phyloP scores from a whole-genome alignment of 2,113 vertebrate genomes.

The Platysteira castanea region DNA sequence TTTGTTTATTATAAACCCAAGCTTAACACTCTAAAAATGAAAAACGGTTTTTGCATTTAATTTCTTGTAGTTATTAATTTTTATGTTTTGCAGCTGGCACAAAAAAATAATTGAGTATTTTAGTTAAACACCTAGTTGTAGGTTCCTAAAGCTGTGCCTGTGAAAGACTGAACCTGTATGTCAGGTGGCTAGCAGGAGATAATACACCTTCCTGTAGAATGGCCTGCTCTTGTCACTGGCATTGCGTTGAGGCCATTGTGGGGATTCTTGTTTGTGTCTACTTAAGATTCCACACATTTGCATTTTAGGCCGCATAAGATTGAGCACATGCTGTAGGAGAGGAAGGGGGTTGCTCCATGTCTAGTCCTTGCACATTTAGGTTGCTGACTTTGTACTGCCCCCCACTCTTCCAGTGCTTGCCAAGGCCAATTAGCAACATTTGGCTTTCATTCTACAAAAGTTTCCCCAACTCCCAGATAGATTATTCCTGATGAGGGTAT shows the following conservation, averaged over 20 bases:
- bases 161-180: not conserved
- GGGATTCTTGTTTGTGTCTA: not conserved
- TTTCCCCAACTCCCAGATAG: not conserved
- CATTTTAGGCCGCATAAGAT: not conserved
- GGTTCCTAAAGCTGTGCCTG: not conserved
- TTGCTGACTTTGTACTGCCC: not conserved
- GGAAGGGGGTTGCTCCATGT: not conserved
- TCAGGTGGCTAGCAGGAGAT: not conserved
- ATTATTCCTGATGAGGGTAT: conserved; percentile 35
- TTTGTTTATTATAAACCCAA: not conserved
- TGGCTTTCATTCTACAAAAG: not conserved
- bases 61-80: not conserved
- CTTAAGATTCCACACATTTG: not conserved
- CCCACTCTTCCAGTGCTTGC: not conserved
- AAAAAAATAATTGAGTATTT: not conserved
- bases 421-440: conserved; percentile 10
- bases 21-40: not conserved
- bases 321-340: not conserved
- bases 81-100: not conserved
- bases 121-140: not conserved
- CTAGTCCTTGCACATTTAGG: not conserved
- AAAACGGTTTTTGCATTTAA: not conserved
- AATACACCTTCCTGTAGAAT: not conserved
- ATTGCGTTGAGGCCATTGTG: rapidly evolving
- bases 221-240: not conserved